These are phyloP conservation scores for Eriosoma lanigerum DNA, from an alignment of 1,140 invertebrate species.

Conservation along the genomic window DNA sequence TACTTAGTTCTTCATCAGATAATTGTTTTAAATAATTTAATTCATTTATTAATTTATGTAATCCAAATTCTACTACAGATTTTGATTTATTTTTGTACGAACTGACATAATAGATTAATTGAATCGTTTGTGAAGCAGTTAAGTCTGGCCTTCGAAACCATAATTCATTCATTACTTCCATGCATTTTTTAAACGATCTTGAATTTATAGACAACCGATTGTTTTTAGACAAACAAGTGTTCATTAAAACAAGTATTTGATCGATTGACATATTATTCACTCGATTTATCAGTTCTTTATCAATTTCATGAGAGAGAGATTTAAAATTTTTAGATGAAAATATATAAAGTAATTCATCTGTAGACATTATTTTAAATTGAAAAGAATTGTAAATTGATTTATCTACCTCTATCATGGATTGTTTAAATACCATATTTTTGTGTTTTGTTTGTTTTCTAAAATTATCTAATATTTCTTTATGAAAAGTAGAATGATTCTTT, in stretches of 20 bases:
- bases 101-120: slow-evolving; percentile 46
- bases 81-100: slow-evolving; percentile 23
- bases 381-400: not conserved
- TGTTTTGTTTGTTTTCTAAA: slow-evolving; percentile 18
- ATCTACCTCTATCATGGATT: not conserved
- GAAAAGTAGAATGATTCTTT: slow-evolving; percentile 6
- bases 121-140: slow-evolving; percentile 26
- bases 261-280: slow-evolving; percentile 7
- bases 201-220: not conserved
- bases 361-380: not conserved
- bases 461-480: slow-evolving; percentile 25
- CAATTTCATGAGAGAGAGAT: not conserved
- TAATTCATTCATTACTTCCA: slow-evolving; percentile 24
- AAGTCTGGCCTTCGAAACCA: slow-evolving; percentile 46
- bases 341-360: slow-evolving; percentile 26
- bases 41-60: slow-evolving; percentile 43
- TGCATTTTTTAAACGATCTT: slow-evolving; percentile 33
- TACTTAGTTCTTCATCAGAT: slow-evolving; percentile 44
- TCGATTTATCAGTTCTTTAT: slow-evolving; percentile 23
- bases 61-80: not conserved
- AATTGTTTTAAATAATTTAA: slow-evolving; percentile 28
- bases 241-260: slow-evolving; percentile 35
- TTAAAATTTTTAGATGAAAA: not conserved
- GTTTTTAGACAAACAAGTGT: slow-evolving; percentile 26
- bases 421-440: slow-evolving; percentile 29